Percentiles rank a stretch among this genome's conserved stretches.
Evolutionary conservation across 2,888 invertebrate genomes (phyloP).

Genomic region (Galeopsomyia nigrocyanea): DNA sequence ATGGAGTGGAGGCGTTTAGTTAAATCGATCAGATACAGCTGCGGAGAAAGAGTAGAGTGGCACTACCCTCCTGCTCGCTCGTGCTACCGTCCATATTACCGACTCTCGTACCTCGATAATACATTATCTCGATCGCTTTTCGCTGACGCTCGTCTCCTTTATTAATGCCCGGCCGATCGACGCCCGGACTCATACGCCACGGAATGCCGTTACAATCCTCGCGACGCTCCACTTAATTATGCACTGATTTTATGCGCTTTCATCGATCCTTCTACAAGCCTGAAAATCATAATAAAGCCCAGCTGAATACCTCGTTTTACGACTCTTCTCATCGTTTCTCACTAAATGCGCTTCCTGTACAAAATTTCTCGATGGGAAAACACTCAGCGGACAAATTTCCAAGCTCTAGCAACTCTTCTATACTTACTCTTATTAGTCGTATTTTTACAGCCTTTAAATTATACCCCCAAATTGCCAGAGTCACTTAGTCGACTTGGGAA

Average conservation of each 20-base stretch:
- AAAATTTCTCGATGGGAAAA: not conserved
- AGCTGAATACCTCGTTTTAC: conserved; percentile 8
- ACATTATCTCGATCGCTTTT: too few species aligned
- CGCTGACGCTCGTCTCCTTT: too few species aligned
- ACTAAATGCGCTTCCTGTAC: conserved; percentile 2
- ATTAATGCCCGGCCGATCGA: not conserved
- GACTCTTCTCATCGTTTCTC: conserved; percentile 22
- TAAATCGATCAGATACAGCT: conserved; percentile 63
- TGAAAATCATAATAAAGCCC: too few species aligned
- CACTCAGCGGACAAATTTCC: conserved; percentile 2
- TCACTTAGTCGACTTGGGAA: conserved; percentile 14
- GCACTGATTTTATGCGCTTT: too few species aligned
- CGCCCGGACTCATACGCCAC: not conserved
- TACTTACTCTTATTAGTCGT: not conserved
- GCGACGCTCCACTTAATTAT: not conserved
- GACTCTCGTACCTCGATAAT: too few species aligned
- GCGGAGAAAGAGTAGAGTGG: too few species aligned
- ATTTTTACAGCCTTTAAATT: conserved; percentile 35
- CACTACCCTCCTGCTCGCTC: too few species aligned
- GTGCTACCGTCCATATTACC: too few species aligned
- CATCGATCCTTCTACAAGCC: too few species aligned
- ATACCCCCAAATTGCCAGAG: conserved; percentile 20
- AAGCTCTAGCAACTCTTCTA: conserved; percentile 7
- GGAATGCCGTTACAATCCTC: not conserved
- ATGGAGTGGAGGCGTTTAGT: conserved; percentile 62